Base-by-base conservation (phyloP, 2,797 vertebrate species). In the Tenualosa ilisha region DNA sequence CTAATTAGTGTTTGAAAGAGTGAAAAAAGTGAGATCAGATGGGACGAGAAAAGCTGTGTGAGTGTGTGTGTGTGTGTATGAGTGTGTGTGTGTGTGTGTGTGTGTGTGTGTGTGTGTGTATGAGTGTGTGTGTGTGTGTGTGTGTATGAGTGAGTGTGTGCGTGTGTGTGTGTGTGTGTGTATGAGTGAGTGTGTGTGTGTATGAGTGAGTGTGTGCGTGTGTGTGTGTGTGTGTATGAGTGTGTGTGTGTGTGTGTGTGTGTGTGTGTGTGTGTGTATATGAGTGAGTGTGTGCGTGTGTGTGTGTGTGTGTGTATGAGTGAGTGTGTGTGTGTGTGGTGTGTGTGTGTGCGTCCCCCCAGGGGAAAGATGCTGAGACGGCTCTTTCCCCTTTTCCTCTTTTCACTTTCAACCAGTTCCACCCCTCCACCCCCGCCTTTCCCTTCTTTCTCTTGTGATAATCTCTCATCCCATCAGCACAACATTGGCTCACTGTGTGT, bases 221-320 rank as follows among this genome's bases (percentile, higher is more conserved):
- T 61, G 56, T 31, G 31, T 31, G 31, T 31, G 31, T 31, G 31
- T 31, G 0, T 1, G 31, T 31, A 31, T 31, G 31, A 0, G 1
- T 31, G 31, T 31, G 31, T 31, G 31, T 31, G 31, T 31, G 31
- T 31, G 31, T 31, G 31, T 31, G 31, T 61, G 22, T 24, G 49
- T 83, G 56, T 75, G 72, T 82, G 75, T 83, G 72, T 63, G 26
- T 83, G 84, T 86, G 85, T 85, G 81, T 87, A 84, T 85, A 1
- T 31, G 31, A 0, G 1, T 31, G 31, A 0, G 31, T 31, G 31
- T 31, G 31, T 31, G 50, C 20, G 54, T 56, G 59, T 61, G 59
- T 61, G 59, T 24, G 59, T 61, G 59, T 61, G 59, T 61, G 22
- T 24, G 59, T 61, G 56, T 61, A 1, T 61, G 56, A n/a, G 20